Base-by-base conservation (phyloP, 2,888 invertebrate genomes). In the Idaea aversata region DNA sequence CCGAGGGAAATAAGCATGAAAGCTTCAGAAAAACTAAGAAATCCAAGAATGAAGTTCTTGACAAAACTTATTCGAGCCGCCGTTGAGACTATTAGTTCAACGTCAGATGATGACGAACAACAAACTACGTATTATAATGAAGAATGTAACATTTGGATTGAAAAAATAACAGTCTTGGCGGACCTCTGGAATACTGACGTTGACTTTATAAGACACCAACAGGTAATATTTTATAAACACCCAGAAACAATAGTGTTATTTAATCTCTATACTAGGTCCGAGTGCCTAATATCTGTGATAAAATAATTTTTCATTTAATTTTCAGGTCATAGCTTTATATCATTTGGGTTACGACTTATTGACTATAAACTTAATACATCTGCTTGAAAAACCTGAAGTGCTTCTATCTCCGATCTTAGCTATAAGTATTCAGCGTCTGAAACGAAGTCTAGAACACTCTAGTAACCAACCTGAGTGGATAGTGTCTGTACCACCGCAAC, bases 381-480 rank as follows among this genome's bases (percentile, higher is more conserved):
- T 95, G 25, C 94, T 98, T 5, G 94, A 94, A 65, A 95, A 97
- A 69, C 94, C 95, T n/a, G 95, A 95, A 75, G 88, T 94, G 60
- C 85, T 98, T 66, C 95, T 97, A 10, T 92, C 94, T 0, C 94
- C 96, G 71, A 90, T 99, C 67, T 86, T 98, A 35, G 94, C 95
- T 35, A 95, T 98, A 65, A 97, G 96, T n/a, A 97, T 97, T 5
- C 95, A 96, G 81, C 94, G 98, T 72, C 87, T 98, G 68, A 95
- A 95, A 83, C 93, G 95, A 61, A 95, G 93, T 95, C 75, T 94
- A 91, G 75, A 94, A 88, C 75, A 94, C 94, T 68, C 94, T 86
- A 70, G 88, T 90, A 81, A 93, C 94, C 75, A 94, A 94, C 73
- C 95, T 92, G 83, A 95, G 95, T 90, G 91, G 89, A 94, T 98